These are phyloP conservation scores for Tetrax tetrax DNA, from an alignment of 2,113 vertebrate genomes.

Conservation along the genomic window DNA sequence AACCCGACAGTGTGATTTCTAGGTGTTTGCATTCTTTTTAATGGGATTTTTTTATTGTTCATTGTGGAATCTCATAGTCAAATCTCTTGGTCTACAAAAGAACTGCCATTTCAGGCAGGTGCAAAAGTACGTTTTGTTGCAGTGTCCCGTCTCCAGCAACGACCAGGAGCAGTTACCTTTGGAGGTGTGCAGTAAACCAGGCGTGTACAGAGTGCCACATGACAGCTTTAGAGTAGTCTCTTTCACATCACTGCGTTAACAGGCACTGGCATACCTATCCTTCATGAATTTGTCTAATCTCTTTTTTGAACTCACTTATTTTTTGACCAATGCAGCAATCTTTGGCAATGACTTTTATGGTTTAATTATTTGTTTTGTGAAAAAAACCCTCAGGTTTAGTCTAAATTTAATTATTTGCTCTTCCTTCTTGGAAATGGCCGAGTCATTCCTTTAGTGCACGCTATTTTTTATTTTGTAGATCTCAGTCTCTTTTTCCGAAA, in stretches of 20 bases:
- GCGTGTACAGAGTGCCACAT: background rate
- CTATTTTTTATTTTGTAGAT: background rate
- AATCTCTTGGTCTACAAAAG: background rate
- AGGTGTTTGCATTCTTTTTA: background rate
- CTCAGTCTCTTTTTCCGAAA: background rate
- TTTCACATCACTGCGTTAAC: background rate
- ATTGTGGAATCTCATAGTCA: background rate
- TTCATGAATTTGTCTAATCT: background rate
- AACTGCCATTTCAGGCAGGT: background rate
- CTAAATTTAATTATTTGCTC: background rate
- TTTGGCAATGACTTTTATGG: background rate
- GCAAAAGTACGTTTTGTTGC: background rate
- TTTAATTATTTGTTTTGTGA: background rate
- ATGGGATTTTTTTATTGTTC: rapidly evolving
- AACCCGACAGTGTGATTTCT: background rate
- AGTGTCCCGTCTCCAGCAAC: background rate
- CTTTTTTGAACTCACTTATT: background rate
- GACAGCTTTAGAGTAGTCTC: background rate
- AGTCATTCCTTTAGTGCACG: background rate
- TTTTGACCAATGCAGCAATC: background rate
- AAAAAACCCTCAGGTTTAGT: background rate
- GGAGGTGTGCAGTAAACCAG: background rate
- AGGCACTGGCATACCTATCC: background rate
- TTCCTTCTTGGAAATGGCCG: background rate
- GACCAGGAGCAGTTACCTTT: background rate